Evolutionary conservation across 2,797 vertebrate genomes (phyloP).

Genomic region (Cebuella pygmaea): DNA sequence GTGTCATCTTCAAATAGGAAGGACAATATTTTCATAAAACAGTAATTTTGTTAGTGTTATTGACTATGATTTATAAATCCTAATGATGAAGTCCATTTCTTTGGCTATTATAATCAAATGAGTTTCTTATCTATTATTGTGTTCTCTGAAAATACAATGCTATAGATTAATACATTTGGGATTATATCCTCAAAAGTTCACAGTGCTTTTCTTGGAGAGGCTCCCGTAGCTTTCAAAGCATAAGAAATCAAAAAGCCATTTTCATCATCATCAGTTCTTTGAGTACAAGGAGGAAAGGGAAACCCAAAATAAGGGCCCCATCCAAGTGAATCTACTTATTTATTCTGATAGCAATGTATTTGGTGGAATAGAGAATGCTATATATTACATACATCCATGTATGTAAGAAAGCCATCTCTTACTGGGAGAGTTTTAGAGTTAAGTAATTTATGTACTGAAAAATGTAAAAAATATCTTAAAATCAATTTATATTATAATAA

Average conservation of each 20-base stretch:
- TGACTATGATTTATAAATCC: background rate
- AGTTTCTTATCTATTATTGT: background rate
- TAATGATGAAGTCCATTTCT: background rate
- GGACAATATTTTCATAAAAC: slow-evolving; percentile 8
- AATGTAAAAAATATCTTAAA: background rate
- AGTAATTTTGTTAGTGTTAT: background rate
- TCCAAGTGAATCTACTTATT: background rate
- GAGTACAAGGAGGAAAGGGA: slow-evolving; percentile 19
- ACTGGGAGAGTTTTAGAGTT: background rate
- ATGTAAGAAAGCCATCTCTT: background rate
- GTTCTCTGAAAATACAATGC: slow-evolving; percentile 3
- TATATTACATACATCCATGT: background rate
- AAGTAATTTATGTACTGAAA: background rate
- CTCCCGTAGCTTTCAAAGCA: background rate
- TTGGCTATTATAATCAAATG: background rate
- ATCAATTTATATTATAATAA: background rate
- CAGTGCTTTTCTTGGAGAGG: background rate
- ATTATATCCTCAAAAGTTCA: slow-evolving; percentile 13
- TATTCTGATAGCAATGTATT: background rate
- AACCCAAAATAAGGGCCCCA: background rate
- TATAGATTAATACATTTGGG: background rate
- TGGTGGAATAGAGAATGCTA: background rate
- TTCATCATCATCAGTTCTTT: slow-evolving; percentile 26
- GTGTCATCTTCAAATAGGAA: slow-evolving; percentile 1
- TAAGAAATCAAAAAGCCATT: slow-evolving; percentile 24